A percentile compares a stretch with the other conserved stretches of the same genome.
Evolutionary conservation across 2,113 vertebrate genomes (phyloP).

Genomic region (Rutilus rutilus): DNA sequence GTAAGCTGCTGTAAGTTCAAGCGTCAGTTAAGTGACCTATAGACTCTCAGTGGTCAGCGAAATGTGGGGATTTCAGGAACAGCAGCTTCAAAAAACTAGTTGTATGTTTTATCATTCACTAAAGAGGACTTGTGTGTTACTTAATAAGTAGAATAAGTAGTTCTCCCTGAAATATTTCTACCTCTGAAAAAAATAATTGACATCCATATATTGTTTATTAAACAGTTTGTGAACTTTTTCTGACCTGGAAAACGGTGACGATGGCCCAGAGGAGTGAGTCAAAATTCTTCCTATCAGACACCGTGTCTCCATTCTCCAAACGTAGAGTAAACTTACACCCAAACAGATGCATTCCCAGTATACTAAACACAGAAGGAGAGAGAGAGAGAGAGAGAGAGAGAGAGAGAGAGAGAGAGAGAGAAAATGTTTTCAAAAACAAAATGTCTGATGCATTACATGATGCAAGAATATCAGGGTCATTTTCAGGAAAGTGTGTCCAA

Average conservation of each 20-base stretch:
- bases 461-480: background rate
- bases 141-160: background rate
- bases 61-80: conserved; percentile 1
- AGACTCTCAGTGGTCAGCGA: background rate
- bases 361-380: conserved; percentile 73
- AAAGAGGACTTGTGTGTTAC: background rate
- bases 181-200: background rate
- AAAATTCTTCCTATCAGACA: conserved; percentile 96
- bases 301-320: conserved; percentile 89
- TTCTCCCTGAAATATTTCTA: background rate
- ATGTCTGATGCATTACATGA: too few relatives aligned
- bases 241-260: conserved; percentile 97
- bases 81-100: background rate
- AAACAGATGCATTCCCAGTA: conserved; percentile 97
- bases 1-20: background rate
- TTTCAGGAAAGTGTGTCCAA: background rate
- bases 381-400: background rate
- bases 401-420: background rate
- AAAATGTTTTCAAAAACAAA: background rate
- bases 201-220: background rate
- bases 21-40: background rate
- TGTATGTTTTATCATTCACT: background rate
- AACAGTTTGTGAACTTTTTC: conserved; percentile 3
- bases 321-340: conserved; percentile 94
- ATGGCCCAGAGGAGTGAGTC: conserved; percentile 97